phyloP scores from a whole-genome alignment of 1,140 invertebrate species.

The Ceratosolen solmsi region DNA sequence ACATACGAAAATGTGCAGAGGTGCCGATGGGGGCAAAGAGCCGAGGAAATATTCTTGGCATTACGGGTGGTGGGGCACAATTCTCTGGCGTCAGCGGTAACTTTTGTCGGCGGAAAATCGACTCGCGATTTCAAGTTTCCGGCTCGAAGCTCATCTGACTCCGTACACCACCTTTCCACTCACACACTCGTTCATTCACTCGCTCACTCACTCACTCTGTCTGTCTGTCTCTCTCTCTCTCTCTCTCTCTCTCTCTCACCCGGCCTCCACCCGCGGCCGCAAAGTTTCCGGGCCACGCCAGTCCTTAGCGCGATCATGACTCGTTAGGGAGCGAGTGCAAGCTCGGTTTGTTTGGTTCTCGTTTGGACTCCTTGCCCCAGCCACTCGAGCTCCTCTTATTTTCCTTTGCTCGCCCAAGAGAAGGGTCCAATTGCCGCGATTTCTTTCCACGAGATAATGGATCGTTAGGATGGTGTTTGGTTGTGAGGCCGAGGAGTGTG shows the following conservation, averaged over 20 bases:
- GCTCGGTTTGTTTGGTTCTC: slow-evolving; percentile 46
- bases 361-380: slow-evolving; percentile 31
- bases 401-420: not conserved
- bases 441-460: slow-evolving; percentile 31
- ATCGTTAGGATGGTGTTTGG: not conserved
- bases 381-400: not conserved
- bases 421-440: not conserved
- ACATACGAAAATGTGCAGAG: not conserved
- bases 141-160: not conserved
- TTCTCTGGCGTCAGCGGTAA: slow-evolving; percentile 39
- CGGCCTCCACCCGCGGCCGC: not conserved
- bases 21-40: not conserved
- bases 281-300: slow-evolving; percentile 13
- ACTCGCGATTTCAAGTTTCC: slow-evolving; percentile 39
- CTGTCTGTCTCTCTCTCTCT: too few species aligned
- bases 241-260: too few species aligned
- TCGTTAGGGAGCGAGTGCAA: slow-evolving; percentile 30
- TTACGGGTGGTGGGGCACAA: not conserved
- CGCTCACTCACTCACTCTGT: too few species aligned
- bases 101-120: slow-evolving; percentile 43
- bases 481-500: not conserved
- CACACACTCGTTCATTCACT: too few species aligned
- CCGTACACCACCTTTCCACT: too few species aligned
- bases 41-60: not conserved
- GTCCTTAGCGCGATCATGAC: slow-evolving; percentile 45